Evolutionary conservation across 2,113 vertebrate species (phyloP), one percentile per base, ranked within the genome.

Genomic region (Callipepla squamata): DNA sequence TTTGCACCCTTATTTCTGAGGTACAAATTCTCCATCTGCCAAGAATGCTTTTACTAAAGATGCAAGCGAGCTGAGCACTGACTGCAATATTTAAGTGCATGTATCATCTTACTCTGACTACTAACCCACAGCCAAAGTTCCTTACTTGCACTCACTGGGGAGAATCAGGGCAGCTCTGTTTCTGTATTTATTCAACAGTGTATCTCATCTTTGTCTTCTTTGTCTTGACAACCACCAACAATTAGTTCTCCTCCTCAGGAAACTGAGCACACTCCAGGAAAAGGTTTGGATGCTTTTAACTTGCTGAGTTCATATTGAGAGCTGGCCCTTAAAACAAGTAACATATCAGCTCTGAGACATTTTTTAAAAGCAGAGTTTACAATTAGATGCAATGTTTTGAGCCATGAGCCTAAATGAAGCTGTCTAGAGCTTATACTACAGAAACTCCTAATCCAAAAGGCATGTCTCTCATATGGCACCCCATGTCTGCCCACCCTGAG

Each of bases 31-130:
- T 13, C 1, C 1, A 55, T 16, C 21, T 48, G 5, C 57, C 40
- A 20, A 28, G 8, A 66, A 63, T 25, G 45, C 17, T 57, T 89
- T 75, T 47, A 44, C 5, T 48, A 25, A 82, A 74, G 68, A 14
- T 61, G 28, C 21, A 65, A 59, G n/a, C 2, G 12, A 76, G 16
- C 73, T 23, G 44, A 69, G 19, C 28, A 22, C 40, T 83, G 69
- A 38, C 3, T 87, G n/a, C 4, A 50, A 62, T 11, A 47, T 3
- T 51, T 26, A 1, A 0, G 0, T 30, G 11, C 23, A 77, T 57
- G 6, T 42, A 19, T n/a, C 23, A 40, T 26, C 50, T n/a, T 58
- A 16, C 66, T 82, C 45, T 66, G 40, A 25, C 21, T 44, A n/a
- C 32, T 69, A 67, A 23, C 25, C 36, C 44, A 32, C 50, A 80